Base-by-base conservation (phyloP, 2,113 vertebrate genomes). In the Alligator mississippiensis region DNA sequence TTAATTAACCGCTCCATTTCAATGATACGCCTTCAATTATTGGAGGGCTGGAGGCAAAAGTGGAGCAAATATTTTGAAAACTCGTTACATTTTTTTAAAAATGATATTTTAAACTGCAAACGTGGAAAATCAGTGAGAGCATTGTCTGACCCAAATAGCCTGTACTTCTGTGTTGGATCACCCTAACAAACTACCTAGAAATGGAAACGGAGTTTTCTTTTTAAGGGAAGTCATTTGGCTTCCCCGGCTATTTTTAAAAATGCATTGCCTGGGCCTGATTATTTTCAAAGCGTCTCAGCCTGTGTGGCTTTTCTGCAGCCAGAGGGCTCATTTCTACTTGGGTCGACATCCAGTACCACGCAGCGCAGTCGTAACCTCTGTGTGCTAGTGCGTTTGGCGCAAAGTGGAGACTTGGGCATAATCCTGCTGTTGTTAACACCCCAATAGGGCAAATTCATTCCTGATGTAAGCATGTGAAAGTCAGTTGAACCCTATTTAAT, bases 401-500 rank as follows among this genome's bases (percentile, higher is more conserved):
- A 10, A 82, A 95, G 94, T 68, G 90, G 87, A 95, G 92, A 90
- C 94, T 95, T 90, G 89, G 87, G 91, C 66, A 77, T 92, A 82
- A 75, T 75, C 75, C 74, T 1, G 78, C 30, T 89, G 92, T 95
- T 91, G 91, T 84, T 92, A 85, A 89, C 89, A 4, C 54, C 57
- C 82, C 1, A 5, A 5, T 2, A 82, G 92, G 94, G 92, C 92
- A 78, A 93, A 84, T 88, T 96, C 4, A 12, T 57, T 11, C 92
- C 75, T 6, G 9, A 68, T 83, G 95, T 2, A 9, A 8, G 80
- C 9, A 57, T 84, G 90, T 89, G 70, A 87, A 57, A 90, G 88
- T 59, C 87, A 79, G 89, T 92, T 66, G 93, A 63, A 92, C 92
- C 27, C 47, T 78, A 47, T 47, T 47, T 47, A 47, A 47, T 47